Evolutionary conservation across 64 coral and sea anemone genomes (phyloP), one percentile per base, ranked within the genome.

Genomic region (Acropora tenuis): DNA sequence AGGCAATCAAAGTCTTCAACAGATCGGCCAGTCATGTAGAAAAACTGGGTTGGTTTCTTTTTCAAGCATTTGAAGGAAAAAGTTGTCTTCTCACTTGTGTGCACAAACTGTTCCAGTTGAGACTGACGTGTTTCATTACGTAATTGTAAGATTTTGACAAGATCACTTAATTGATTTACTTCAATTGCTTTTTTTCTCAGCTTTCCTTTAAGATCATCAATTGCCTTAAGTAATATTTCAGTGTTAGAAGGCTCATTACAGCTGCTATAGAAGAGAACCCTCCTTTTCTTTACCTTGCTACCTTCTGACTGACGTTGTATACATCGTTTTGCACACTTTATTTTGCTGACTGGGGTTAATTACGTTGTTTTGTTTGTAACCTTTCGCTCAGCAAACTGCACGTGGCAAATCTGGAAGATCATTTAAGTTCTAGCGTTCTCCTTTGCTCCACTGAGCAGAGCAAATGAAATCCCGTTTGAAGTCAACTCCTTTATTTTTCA

Each of bases 51-150:
- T 18, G 86, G 57, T 83, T 93, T 93, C 59, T 88, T 93, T 83
- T 80, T 93, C 68, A 93, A 89, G 69, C 68, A 83, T 93, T 93
- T 88, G 71, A 83, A 83, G 41, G 92, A 93, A 89, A 93, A 93
- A 74, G 92, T 93, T 77, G 71, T 82, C 45, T 93, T 71, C 73
- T 93, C 86, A 88, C 69, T 83, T 78, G 17, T 77, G 63, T 93
- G 78, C 75, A 17, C 86, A 93, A 93, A 93, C 76, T 89, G 68
- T 67, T 71, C 76, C 68, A 93, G 19, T 48, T 89, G 91, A 80
- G 65, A 80, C 66, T 93, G 83, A 79, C 80, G 87, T 87, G 75
- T 71, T 87, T 87, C 74, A 52, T 87, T 87, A 87, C 69, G 55
- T 20, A 80, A 48, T 87, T 79, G 20, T 19, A 86, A 86, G 82